Conservation (phyloP, 2,797 vertebrate species). For the Pempheris klunzingeri region DNA sequence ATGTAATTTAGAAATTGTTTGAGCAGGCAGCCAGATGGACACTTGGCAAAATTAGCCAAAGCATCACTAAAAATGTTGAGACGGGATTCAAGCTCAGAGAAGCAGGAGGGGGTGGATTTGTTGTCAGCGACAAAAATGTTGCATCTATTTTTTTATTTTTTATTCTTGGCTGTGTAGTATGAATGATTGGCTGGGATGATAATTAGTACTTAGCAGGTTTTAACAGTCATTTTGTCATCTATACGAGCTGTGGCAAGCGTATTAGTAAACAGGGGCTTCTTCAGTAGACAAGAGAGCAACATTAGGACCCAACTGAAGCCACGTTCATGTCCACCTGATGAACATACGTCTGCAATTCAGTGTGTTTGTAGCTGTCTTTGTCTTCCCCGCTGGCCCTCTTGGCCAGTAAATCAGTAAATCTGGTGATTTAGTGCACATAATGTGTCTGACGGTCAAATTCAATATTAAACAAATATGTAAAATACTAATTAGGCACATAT, state of each 20-base stretch:
- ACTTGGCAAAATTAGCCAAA: neutral
- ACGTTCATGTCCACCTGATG: neutral
- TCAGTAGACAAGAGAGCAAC: neutral
- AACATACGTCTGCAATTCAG: neutral
- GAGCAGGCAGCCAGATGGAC: neutral
- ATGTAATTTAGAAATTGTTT: neutral
- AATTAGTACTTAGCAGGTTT: neutral
- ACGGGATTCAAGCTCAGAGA: too few species aligned
- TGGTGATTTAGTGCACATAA: too few species aligned
- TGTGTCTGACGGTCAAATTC: too few species aligned
- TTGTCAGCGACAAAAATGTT: too few species aligned
- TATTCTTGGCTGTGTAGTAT: too few species aligned
- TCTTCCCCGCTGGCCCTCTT: neutral
- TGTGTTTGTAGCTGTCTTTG: neutral
- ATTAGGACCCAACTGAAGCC: neutral
- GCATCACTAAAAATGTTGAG: too few species aligned
- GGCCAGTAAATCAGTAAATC: too few species aligned
- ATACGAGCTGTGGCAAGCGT: neutral
- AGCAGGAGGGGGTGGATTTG: too few species aligned
- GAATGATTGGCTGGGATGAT: neutral
- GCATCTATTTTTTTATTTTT: too few species aligned
- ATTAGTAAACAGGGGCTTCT: neutral
- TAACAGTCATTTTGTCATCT: neutral
- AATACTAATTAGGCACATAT: too few species aligned
- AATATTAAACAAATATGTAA: too few species aligned